These are phyloP conservation scores for Thalassarche chlororhynchos DNA, from an alignment of 2,113 vertebrate genomes.

Conservation along the genomic window DNA sequence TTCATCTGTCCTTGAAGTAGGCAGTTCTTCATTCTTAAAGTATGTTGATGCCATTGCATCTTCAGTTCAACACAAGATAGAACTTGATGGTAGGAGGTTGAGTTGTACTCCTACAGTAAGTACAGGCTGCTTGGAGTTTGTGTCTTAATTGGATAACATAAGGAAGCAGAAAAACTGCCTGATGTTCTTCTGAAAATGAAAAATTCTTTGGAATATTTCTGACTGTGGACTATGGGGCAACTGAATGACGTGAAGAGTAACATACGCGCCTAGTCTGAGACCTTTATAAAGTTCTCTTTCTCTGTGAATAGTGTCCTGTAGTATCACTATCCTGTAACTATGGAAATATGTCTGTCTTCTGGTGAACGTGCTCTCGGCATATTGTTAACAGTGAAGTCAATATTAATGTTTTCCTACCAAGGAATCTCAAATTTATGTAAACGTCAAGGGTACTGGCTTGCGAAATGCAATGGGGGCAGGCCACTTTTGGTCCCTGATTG, in stretches of 20 bases:
- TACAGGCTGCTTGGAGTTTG: background rate
- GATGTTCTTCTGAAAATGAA: background rate
- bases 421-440: background rate
- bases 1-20: background rate
- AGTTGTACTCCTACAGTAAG: background rate
- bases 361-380: background rate
- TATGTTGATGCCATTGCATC: background rate
- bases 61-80: background rate
- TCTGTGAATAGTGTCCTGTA: background rate
- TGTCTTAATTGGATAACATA: background rate
- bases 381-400: background rate
- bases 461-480: background rate
- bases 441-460: background rate
- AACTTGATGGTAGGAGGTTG: background rate
- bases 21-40: background rate
- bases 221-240: background rate
- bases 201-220: background rate
- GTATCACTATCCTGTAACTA: background rate
- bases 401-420: background rate
- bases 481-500: rapidly evolving
- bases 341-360: background rate
- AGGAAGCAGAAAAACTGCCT: background rate
- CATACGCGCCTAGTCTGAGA: background rate
- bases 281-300: background rate
- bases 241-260: background rate